phyloP scores from a whole-genome alignment of 1,140 invertebrate genomes.

The Zaprionus nigranus region DNA sequence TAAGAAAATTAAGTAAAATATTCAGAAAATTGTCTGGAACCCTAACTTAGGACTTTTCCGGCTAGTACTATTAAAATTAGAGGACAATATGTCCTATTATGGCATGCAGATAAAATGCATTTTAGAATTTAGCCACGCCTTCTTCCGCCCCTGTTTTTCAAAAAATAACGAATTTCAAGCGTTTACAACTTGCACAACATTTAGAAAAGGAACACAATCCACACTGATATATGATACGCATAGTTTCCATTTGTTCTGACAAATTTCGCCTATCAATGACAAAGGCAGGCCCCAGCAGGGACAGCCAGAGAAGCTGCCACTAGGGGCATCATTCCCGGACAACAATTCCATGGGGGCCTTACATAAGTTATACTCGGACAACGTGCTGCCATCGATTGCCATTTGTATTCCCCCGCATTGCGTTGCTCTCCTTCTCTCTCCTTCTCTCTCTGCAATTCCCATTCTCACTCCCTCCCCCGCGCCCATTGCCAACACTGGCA shows the following conservation, averaged over 20 bases:
- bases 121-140: not conserved
- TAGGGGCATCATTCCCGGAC: constrained; percentile 15
- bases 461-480: not conserved
- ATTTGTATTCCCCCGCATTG: constrained; percentile 10
- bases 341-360: constrained; percentile 44
- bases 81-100: too few species aligned
- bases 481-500: constrained; percentile 41
- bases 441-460: too few species aligned
- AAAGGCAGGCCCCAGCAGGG: constrained; percentile 1
- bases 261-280: constrained; percentile 36
- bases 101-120: too few species aligned
- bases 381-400: constrained; percentile 24
- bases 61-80: too few species aligned
- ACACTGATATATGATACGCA: not conserved
- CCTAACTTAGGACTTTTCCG: too few species aligned
- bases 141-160: not conserved
- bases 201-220: not conserved
- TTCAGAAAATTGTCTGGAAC: too few species aligned
- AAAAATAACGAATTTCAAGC: not conserved
- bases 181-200: not conserved
- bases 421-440: not conserved
- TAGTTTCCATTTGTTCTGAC: not conserved
- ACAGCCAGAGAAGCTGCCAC: not conserved
- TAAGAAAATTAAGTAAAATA: too few species aligned
- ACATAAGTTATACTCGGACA: constrained; percentile 34